Evolutionary conservation across 2,797 vertebrate genomes (phyloP), one percentile per base, ranked within the genome.

Genomic region (Psittacula echo): DNA sequence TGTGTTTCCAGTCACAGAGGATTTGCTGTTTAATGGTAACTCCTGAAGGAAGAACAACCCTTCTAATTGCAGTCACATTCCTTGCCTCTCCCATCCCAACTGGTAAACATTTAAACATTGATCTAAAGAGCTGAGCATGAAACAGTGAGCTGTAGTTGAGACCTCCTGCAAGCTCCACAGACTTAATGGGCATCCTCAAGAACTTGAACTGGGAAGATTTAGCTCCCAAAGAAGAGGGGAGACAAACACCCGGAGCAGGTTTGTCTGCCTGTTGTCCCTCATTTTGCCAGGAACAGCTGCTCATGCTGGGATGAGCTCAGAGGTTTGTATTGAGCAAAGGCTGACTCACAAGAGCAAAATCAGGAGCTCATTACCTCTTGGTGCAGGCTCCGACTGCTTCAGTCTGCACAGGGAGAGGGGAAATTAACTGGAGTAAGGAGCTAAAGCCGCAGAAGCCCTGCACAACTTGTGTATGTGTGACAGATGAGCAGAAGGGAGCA

Each of bases 201-300:
- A 95, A 95, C 79, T 96, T 95, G 84, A 95, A 96, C 89, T 82
- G 91, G 94, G 50, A 94, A 93, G 93, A 96, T 96, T 96, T 96
- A 94, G 78, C 30, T 95, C 70, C 91, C 0, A 0, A 85, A 92
- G 73, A 95, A 93, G 89, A 51, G 71, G 81, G 78, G 85, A 88
- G 86, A 37, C 54, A 67, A 91, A 65, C 68, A 95, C 70, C 82
- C 94, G 3, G 79, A 85, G 84, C 82, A 60, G 70, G 91, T 91
- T 74, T 56, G 48, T 44, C 91, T 88, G 76, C 94, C 82, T 94
- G 68, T 90, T 92, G 94, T 86, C 89, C 88, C 80, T 91, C 77
- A 76, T 94, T 92, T 89, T 89, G 72, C 77, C 76, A 85, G 83
- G 89, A 91, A 92, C 96, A 97, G 94, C 92, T 97, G 97, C 41